phyloP scores from a whole-genome alignment of 2,797 vertebrate genomes.

The Scyliorhinus canicula region DNA sequence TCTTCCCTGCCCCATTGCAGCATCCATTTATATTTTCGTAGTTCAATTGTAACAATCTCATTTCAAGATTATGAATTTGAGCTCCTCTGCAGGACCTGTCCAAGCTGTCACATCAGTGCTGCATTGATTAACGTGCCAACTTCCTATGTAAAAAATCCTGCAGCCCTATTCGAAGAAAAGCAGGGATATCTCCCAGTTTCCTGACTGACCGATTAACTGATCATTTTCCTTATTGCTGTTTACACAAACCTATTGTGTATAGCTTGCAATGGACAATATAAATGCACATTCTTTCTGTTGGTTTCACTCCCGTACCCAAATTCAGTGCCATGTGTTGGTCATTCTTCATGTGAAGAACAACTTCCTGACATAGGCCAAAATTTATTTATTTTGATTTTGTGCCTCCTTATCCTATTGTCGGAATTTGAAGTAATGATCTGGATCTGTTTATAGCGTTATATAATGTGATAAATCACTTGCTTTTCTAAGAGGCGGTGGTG shows the following conservation, averaged over 20 bases:
- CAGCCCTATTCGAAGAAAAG: neutral
- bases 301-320: neutral
- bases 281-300: neutral
- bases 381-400: neutral
- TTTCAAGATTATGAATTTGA: neutral
- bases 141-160: neutral
- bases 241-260: neutral
- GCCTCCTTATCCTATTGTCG: neutral
- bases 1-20: neutral
- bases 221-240: neutral
- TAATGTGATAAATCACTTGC: neutral
- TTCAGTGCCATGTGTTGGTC: neutral
- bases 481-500: neutral
- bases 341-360: neutral
- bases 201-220: neutral
- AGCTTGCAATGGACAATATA: neutral
- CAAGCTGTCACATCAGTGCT: neutral
- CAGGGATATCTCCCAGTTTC: neutral
- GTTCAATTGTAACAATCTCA: neutral
- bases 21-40: neutral
- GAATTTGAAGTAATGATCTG: neutral
- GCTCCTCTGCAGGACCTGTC: neutral
- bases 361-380: neutral
- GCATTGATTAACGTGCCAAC: no score
- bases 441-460: neutral